Conservation (phyloP, 2,888 invertebrate species). For the Lepas anatifera region DNA sequence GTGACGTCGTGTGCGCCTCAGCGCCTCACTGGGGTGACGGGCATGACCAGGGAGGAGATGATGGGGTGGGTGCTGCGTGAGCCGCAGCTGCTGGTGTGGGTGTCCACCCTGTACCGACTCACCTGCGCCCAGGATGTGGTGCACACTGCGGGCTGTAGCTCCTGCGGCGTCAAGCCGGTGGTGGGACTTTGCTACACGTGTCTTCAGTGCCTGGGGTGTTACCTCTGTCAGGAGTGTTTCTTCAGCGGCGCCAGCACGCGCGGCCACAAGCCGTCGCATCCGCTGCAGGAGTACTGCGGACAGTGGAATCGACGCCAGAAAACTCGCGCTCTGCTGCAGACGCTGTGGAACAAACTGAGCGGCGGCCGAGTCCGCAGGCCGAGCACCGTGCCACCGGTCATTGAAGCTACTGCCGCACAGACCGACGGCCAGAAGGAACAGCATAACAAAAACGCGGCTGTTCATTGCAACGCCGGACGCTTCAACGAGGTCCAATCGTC, state of each 20-base stretch:
- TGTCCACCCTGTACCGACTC: conserved; percentile 50
- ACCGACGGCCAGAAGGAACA: conserved; percentile 21
- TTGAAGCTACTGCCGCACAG: conserved; percentile 21
- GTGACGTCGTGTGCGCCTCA: conserved; percentile 47
- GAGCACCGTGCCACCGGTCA: conserved; percentile 22
- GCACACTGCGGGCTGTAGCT: conserved; percentile 48
- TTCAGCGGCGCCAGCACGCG: conserved; percentile 45
- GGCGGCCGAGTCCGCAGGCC: conserved; percentile 14
- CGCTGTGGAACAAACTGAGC: conserved; percentile 35
- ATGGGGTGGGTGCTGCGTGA: conserved; percentile 54
- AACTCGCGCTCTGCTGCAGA: conserved; percentile 35
- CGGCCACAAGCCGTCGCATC: conserved; percentile 52
- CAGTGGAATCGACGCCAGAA: conserved; percentile 36
- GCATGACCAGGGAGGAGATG: conserved; percentile 42
- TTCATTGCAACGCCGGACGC: conserved; percentile 36
- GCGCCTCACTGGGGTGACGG: conserved; percentile 47
- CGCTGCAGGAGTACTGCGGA: conserved; percentile 49
- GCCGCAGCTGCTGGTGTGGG: conserved; percentile 50
- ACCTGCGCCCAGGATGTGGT: conserved; percentile 43
- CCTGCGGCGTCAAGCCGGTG: conserved; percentile 46
- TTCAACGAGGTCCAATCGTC: conserved; percentile 31
- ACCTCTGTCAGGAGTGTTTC: conserved; percentile 56
- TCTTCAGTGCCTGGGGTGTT: conserved; percentile 49
- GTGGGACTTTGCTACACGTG: conserved; percentile 51
- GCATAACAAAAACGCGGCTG: conserved; percentile 28